phyloP scores from a whole-genome alignment of 37 sponge, comb jelly and placozoan genomes.

The Halichondria panicea region DNA sequence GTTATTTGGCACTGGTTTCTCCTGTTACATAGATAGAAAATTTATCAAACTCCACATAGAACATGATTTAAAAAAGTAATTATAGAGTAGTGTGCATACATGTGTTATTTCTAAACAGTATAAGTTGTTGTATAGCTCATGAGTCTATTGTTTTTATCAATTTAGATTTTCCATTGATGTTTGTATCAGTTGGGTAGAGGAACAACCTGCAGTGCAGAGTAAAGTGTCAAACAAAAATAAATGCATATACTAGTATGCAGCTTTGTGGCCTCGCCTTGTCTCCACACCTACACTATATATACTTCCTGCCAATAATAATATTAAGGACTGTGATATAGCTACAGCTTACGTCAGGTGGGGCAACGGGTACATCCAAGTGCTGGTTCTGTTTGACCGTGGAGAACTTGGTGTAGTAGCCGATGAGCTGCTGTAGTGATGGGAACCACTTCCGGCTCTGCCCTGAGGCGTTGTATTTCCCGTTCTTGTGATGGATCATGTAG shows the following conservation, averaged over 20 bases:
- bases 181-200: no score
- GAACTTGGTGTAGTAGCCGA: conserved; percentile 70
- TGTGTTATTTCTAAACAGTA: no score
- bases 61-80: no score
- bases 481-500: conserved; percentile 64
- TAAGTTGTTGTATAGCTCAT: no score
- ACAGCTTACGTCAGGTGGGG: conserved; percentile 15
- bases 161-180: no score
- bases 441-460: conserved; percentile 79
- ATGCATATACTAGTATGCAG: background rate
- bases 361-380: conserved; percentile 8
- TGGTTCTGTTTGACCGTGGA: conserved; percentile 33
- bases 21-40: no score
- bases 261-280: background rate
- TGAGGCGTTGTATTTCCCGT: conserved; percentile 85
- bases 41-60: no score
- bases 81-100: no score
- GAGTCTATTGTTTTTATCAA: no score
- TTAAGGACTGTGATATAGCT: background rate
- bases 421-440: conserved; percentile 63
- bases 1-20: no score
- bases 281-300: background rate
- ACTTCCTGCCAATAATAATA: background rate
- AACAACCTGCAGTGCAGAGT: no score
- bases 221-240: no score